A percentile compares a stretch with the other conserved stretches of the same genome.
Conservation (phyloP, 2,888 invertebrate species). For the Stomorhina lunata region DNA sequence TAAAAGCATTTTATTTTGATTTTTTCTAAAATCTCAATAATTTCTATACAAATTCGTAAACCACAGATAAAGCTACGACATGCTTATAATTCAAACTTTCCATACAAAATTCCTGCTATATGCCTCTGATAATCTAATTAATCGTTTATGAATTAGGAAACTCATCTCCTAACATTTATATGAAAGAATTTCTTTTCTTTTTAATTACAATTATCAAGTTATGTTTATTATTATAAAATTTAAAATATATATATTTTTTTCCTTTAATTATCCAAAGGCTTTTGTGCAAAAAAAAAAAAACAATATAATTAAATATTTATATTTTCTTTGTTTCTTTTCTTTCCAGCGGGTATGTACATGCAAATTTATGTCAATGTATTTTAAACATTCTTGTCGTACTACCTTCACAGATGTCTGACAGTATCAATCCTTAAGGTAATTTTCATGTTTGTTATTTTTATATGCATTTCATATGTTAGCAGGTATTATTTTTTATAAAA, state of each 20-base stretch:
- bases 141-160: no score
- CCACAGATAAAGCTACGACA: no score
- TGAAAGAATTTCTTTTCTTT: no score
- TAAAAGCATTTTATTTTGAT: no score
- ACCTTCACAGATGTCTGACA: background rate
- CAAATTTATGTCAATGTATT: conserved; percentile 11
- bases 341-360: conserved; percentile 26
- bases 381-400: background rate
- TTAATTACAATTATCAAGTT: no score
- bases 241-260: background rate
- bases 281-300: background rate
- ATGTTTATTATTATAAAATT: background rate
- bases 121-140: no score
- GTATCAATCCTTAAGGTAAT: conserved; percentile 49
- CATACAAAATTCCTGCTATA: no score
- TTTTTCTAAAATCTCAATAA: no score
- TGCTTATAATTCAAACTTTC: no score
- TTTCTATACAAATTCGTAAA: no score
- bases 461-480: background rate
- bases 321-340: conserved; percentile 7
- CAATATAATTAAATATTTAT: conserved; percentile 20
- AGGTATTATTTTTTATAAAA: conserved; percentile 11
- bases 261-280: background rate
- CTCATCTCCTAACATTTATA: no score
- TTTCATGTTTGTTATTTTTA: conserved; percentile 4